A percentile compares a stretch with the other conserved stretches of the same genome.
These are phyloP conservation scores for Chaitophorus viminalis DNA, from an alignment of 2,888 invertebrate genomes.

Conservation along the genomic window DNA sequence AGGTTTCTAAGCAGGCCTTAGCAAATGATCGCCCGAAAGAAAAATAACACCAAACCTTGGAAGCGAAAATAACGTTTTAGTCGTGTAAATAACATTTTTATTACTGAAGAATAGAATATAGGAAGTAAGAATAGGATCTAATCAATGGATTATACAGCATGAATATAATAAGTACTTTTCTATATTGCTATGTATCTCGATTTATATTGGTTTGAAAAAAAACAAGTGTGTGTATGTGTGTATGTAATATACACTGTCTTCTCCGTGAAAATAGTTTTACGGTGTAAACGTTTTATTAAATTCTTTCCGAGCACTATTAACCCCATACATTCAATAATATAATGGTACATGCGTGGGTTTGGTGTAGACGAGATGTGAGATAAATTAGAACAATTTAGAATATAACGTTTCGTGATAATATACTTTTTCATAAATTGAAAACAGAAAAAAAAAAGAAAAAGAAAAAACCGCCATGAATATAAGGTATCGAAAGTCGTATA, in stretches of 20 bases:
- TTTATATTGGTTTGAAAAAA: no score
- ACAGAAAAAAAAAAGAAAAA: neutral
- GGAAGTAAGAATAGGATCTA: no score
- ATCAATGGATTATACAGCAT: no score
- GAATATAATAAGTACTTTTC: no score
- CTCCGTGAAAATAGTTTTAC: constrained; percentile 2
- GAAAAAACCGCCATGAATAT: neutral
- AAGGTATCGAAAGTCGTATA: constrained; percentile 8
- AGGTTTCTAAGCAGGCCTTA: no score
- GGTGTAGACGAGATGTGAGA: constrained; percentile 1
- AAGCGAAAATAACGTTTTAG: no score
- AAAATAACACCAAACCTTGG: no score
- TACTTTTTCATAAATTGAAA: neutral
- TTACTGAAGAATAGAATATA: no score
- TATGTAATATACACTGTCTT: neutral
- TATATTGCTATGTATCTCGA: no score
- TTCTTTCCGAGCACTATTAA: constrained; percentile 16
- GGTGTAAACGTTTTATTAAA: constrained; percentile 16
- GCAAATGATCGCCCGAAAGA: no score
- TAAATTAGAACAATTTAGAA: constrained; percentile 12
- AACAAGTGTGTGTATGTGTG: neutral
- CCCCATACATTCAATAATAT: neutral
- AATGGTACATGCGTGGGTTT: neutral
- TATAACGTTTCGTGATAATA: neutral
- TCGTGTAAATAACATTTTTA: no score